These are phyloP conservation scores for Cyclophora punctaria DNA, from an alignment of 2,888 invertebrate species.

Conservation along the genomic window DNA sequence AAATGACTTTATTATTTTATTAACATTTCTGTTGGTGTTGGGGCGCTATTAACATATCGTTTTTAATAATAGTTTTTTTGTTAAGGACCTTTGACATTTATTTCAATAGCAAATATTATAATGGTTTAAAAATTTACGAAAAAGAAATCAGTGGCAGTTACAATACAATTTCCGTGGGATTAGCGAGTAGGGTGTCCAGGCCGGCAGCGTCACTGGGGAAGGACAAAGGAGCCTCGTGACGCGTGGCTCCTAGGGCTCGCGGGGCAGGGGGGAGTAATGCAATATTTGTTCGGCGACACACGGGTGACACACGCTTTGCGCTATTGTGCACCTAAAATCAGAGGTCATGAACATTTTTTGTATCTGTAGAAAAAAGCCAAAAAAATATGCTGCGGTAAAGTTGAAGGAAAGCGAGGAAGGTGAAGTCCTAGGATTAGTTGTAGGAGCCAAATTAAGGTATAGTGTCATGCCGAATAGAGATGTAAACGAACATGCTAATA, in stretches of 20 bases:
- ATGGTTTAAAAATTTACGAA: slow-evolving; percentile 22
- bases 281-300: slow-evolving; percentile 71
- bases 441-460: too few relatives aligned
- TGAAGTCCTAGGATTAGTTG: too few relatives aligned
- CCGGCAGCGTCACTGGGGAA: slow-evolving; percentile 32
- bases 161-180: slow-evolving; percentile 51
- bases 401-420: too few relatives aligned
- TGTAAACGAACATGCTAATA: too few relatives aligned
- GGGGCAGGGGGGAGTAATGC: slow-evolving; percentile 42
- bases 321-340: slow-evolving; percentile 56
- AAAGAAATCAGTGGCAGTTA: slow-evolving; percentile 48
- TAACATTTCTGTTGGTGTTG: too few relatives aligned
- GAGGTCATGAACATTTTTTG: slow-evolving; percentile 36
- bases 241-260: slow-evolving; percentile 23
- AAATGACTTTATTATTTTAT: too few relatives aligned
- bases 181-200: slow-evolving; percentile 55
- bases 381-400: too few relatives aligned
- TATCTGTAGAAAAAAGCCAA: too few relatives aligned
- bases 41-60: too few relatives aligned
- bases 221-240: slow-evolving; percentile 48
- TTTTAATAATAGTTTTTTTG: too few relatives aligned
- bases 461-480: too few relatives aligned
- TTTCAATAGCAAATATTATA: neutral
- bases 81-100: too few relatives aligned
- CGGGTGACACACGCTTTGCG: slow-evolving; percentile 61